Conservation (phyloP, 2,888 invertebrate species). For the Cheilosia variabilis region DNA sequence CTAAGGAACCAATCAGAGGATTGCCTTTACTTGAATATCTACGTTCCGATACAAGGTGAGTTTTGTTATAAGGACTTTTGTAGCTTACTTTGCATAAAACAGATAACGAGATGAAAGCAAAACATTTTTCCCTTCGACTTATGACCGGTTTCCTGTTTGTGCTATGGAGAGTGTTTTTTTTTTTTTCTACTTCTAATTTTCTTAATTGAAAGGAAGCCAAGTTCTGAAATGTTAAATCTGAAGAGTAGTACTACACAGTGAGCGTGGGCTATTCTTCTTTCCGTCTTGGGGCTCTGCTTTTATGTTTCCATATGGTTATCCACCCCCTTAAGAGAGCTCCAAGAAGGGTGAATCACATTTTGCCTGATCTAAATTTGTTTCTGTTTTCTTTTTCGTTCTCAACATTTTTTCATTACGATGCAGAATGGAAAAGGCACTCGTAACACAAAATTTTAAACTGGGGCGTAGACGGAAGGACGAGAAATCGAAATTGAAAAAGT, state of each 20-base stretch:
- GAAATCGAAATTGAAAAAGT: constrained; percentile 47
- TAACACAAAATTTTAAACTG: constrained; percentile 6
- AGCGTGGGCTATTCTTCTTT: constrained; percentile 4
- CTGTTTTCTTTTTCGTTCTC: constrained; percentile 2
- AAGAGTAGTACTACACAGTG: constrained; percentile 21
- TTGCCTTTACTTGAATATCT: constrained; percentile 98
- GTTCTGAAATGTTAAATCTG: constrained; percentile 46
- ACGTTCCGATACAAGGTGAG: constrained; percentile 97
- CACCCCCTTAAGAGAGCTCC: background rate
- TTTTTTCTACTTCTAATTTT: constrained; percentile 8
- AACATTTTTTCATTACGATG: constrained; percentile 15
- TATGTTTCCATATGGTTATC: constrained; percentile 32
- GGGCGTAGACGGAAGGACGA: background rate
- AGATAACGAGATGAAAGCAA: constrained; percentile 18
- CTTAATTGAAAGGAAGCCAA: constrained; percentile 64
- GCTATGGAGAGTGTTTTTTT: constrained; percentile 17
- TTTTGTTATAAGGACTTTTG: constrained; percentile 28
- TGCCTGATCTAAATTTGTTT: constrained; percentile 49
- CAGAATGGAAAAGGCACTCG: constrained; percentile 6
- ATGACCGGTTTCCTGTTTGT: constrained; percentile 14
- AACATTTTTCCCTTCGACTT: constrained; percentile 23
- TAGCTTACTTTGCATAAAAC: background rate
- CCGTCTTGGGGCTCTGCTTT: background rate
- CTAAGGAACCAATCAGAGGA: constrained; percentile 97
- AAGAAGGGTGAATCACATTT: constrained; percentile 50